These are phyloP conservation scores for Columba janthina DNA, from an alignment of 2,113 vertebrate species.

Conservation along the genomic window DNA sequence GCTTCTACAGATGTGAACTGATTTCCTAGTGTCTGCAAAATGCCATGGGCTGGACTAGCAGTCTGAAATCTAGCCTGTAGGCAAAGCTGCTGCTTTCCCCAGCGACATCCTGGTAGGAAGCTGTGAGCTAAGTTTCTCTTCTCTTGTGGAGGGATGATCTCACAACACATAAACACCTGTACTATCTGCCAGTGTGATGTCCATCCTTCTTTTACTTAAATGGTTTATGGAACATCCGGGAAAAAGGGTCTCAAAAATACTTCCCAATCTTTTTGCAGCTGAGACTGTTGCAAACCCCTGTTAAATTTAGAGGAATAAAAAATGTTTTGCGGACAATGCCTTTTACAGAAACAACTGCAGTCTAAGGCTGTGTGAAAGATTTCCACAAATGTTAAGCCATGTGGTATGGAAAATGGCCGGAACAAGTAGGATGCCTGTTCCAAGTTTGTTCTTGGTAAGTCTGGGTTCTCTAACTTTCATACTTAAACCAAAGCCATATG, in stretches of 20 bases:
- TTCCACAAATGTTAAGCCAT: neutral
- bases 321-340: neutral
- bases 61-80: neutral
- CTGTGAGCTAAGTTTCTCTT: neutral
- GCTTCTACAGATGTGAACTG: neutral
- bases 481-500: fast-evolving
- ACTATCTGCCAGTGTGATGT: neutral
- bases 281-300: neutral
- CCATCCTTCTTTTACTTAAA: neutral
- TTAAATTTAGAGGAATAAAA: neutral
- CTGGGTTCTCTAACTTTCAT: neutral
- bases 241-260: neutral
- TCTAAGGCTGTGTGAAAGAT: neutral
- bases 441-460: neutral
- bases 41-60: neutral
- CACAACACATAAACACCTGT: fast-evolving
- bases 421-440: neutral
- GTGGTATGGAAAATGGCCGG: neutral
- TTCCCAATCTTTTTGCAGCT: neutral
- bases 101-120: neutral
- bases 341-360: neutral
- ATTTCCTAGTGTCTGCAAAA: neutral
- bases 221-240: neutral
- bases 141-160: neutral
- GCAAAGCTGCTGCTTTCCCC: neutral